Evolutionary conservation across 2,113 vertebrate genomes (phyloP).

Genomic region (Eleginops maclovinus): DNA sequence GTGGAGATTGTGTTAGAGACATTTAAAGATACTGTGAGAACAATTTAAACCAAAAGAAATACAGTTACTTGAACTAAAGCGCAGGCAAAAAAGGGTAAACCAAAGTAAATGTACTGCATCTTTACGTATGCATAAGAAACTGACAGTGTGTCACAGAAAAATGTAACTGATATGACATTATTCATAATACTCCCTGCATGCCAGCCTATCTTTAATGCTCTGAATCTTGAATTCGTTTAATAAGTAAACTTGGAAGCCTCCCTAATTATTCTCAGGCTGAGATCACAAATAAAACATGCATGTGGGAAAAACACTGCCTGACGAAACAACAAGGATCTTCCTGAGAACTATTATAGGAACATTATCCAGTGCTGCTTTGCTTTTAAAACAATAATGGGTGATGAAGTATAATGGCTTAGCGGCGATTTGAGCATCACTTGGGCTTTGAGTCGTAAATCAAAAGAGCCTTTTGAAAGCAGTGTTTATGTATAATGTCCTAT

Average conservation of each 20-base stretch:
- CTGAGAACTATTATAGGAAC: slow-evolving; percentile 53
- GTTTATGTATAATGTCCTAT: slow-evolving; percentile 80
- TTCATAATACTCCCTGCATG: neutral
- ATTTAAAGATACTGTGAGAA: slow-evolving; percentile 7
- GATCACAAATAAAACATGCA: slow-evolving; percentile 12
- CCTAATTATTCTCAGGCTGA: slow-evolving; percentile 5
- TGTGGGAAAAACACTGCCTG: neutral
- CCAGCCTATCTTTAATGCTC: neutral
- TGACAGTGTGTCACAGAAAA: neutral
- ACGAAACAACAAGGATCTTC: slow-evolving; percentile 35
- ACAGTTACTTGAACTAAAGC: slow-evolving; percentile 10
- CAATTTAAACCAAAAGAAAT: slow-evolving; percentile 11
- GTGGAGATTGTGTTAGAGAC: neutral
- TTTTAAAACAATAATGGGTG: slow-evolving; percentile 67
- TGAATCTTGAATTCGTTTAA: neutral
- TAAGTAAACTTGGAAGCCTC: neutral
- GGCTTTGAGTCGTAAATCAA: slow-evolving; percentile 72
- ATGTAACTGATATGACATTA: neutral
- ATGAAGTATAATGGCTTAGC: slow-evolving; percentile 60
- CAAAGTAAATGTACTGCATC: too few species aligned
- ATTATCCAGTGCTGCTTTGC: slow-evolving; percentile 39
- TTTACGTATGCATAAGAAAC: too few species aligned
- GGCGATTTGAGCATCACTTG: slow-evolving; percentile 57
- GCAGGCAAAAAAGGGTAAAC: neutral
- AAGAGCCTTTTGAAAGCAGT: slow-evolving; percentile 68